Conservation (phyloP, 2,797 vertebrate species). For the Todus mexicanus region DNA sequence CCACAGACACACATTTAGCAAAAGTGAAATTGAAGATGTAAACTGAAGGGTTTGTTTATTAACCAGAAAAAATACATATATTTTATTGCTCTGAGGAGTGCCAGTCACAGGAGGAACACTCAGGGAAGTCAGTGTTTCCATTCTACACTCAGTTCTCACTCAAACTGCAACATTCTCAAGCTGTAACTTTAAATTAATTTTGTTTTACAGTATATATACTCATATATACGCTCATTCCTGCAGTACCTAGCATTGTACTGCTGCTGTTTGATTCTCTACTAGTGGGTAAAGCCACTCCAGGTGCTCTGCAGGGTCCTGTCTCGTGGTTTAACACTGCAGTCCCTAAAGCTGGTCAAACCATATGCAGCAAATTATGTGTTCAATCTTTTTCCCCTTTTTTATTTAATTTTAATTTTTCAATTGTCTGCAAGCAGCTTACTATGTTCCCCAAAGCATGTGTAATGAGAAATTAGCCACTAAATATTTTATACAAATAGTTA, state of each 20-base stretch:
- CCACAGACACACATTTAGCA: constrained; percentile 45
- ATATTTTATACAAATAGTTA: constrained; percentile 49
- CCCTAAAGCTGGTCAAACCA: background rate
- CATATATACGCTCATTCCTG: background rate
- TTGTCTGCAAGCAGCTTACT: constrained; percentile 15
- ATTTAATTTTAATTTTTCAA: background rate
- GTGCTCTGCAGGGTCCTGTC: background rate
- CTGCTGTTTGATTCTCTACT: background rate
- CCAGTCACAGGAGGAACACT: background rate
- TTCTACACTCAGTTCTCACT: background rate
- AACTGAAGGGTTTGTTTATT: background rate
- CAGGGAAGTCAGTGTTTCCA: background rate
- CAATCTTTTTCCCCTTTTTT: background rate
- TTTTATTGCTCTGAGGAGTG: background rate
- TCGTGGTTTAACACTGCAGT: background rate
- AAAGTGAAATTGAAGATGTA: background rate
- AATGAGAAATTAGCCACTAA: constrained; percentile 38
- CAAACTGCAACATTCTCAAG: background rate
- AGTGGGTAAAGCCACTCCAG: background rate
- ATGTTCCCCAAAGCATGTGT: background rate
- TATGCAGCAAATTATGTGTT: background rate
- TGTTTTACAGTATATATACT: background rate
- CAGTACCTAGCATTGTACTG: background rate
- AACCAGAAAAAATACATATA: background rate
- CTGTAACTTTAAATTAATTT: background rate